Base-by-base conservation (phyloP, 2,797 vertebrate genomes). In the Silurus aristotelis region DNA sequence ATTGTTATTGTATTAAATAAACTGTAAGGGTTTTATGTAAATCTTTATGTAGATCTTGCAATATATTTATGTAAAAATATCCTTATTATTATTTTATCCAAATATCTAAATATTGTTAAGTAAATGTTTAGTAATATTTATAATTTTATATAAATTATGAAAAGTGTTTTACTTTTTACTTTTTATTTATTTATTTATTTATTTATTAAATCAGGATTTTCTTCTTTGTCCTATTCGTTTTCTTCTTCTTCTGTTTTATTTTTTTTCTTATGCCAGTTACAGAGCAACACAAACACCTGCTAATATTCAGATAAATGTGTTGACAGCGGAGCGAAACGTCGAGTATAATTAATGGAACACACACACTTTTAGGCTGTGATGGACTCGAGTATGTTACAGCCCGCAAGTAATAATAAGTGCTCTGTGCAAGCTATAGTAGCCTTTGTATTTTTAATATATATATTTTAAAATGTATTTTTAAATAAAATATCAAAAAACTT, bases 331-430 rank as follows among this genome's bases (percentile, higher is more conserved):
- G 58, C 61, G 19, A n/a, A 60, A 77, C 38, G 56, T 60, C 15
- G 52, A 76, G 72, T 17, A 56, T 75, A 56, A 22, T 60, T 27
- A 78, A 22, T 67, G 25, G 61, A 27, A 58, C 58, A 82, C 71
- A 58, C 13, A 73, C 67, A 17, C 55, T 79, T 25, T 31, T 19
- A 20, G 3, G 56, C 43, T 52, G 61, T 67, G 48, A 46, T 56
- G 67, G 48, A 56, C 52, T 68, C 1, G 90, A 84, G 88, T 87
- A 89, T 88, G 73, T 31, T 20, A 76, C 52, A 27, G 43, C 55
- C 14, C 27, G 48, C 48, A 15, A 55, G 46, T 55, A 19, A 27
- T 56, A 56, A 10, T 17, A 56, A 27, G 25, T 25, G 17, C 12
- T 27, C 6, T 27, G 14, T 76, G 7, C n/a, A 56, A n/a, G 5